A percentile compares a stretch with the other conserved stretches of the same genome.
phyloP scores from a whole-genome alignment of 2,797 vertebrate genomes.

The Enoplosus armatus region DNA sequence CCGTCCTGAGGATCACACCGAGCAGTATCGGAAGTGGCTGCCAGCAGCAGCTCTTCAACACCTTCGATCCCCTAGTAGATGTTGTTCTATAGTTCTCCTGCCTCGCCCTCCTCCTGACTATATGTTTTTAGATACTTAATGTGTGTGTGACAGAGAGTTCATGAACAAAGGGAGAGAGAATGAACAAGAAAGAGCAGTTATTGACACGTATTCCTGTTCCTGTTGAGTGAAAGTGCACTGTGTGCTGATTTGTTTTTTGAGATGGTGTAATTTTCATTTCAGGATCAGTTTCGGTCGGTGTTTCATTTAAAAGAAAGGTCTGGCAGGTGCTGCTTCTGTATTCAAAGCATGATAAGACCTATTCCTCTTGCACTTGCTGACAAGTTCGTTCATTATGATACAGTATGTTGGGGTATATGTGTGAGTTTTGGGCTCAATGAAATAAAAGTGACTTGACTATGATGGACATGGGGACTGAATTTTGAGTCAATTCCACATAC shows the following conservation, averaged over 20 bases:
- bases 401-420: background rate
- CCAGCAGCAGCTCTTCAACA: conserved; percentile 63
- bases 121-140: conserved; percentile 53
- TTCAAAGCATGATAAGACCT: background rate
- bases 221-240: conserved; percentile 7
- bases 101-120: conserved; percentile 30
- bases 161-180: conserved; percentile 15
- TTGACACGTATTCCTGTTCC: conserved; percentile 22
- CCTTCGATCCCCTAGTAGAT: conserved; percentile 45
- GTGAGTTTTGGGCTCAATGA: background rate
- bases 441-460: background rate
- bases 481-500: background rate
- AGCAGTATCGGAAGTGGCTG: conserved; percentile 51
- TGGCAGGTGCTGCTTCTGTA: background rate
- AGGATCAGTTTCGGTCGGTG: conserved; percentile 1
- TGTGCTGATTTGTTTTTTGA: conserved; percentile 2
- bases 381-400: background rate
- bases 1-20: conserved; percentile 53
- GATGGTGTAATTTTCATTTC: conserved; percentile 6
- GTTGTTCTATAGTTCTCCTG: conserved; percentile 36
- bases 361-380: conserved; percentile 2
- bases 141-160: conserved; percentile 31
- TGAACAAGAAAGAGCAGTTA: conserved; percentile 13
- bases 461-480: background rate
- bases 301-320: background rate